Conservation (phyloP, 2,797 vertebrate species). For the Saxicola maurus region DNA sequence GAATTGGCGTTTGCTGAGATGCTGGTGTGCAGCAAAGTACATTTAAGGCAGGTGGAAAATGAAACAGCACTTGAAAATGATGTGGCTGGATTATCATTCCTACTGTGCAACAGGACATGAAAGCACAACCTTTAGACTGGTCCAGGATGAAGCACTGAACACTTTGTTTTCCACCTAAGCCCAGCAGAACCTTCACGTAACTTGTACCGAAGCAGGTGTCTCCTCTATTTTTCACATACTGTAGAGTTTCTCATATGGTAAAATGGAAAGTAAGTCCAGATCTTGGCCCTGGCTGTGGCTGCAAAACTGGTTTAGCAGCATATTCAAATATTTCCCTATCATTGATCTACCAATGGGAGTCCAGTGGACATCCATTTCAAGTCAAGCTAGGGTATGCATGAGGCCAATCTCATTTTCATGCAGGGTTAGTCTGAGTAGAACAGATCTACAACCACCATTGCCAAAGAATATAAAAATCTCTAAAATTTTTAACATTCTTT, state of each 20-base stretch:
- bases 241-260: neutral
- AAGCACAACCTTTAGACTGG: neutral
- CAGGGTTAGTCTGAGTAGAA: neutral
- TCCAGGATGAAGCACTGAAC: neutral
- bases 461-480: neutral
- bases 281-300: neutral
- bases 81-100: neutral
- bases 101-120: neutral
- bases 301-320: neutral
- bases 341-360: neutral
- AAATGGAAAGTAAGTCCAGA: neutral
- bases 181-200: neutral
- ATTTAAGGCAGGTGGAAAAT: constrained; percentile 35
- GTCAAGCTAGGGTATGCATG: neutral
- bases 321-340: neutral
- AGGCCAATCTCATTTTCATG: neutral
- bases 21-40: neutral
- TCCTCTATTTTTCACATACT: neutral
- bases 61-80: neutral
- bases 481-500: neutral
- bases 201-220: neutral
- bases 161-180: neutral
- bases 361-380: neutral
- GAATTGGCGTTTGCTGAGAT: neutral
- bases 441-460: neutral